A percentile compares a stretch with the other conserved stretches of the same genome.
These are phyloP conservation scores for Rallus limicola DNA, from an alignment of 2,113 vertebrate genomes.

Conservation along the genomic window DNA sequence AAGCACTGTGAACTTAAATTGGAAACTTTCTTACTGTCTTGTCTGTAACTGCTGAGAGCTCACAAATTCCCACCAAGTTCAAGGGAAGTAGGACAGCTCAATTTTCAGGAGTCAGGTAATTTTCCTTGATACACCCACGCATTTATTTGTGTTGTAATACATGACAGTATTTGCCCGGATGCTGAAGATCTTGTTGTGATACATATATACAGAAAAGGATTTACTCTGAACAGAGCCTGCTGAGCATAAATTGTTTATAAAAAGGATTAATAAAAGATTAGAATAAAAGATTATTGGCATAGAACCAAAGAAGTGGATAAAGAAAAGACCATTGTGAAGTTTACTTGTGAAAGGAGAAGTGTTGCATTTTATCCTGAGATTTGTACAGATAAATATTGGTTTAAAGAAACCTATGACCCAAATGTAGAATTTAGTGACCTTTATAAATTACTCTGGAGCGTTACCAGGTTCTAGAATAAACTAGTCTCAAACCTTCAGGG, in stretches of 20 bases:
- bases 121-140: not conserved
- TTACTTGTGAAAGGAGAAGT: not conserved
- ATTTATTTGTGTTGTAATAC: not conserved
- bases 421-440: not conserved
- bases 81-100: not conserved
- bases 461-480: not conserved
- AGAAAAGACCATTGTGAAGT: conserved; percentile 16
- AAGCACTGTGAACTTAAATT: not conserved
- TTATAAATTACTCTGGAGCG: not conserved
- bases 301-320: not conserved
- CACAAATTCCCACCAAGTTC: not conserved
- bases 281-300: not conserved
- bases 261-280: conserved; percentile 38
- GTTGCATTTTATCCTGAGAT: not conserved
- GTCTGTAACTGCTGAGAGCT: not conserved
- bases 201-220: not conserved
- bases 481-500: not conserved
- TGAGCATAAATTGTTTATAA: not conserved
- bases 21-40: not conserved
- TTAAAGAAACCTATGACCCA: not conserved
- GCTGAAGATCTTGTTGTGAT: not conserved
- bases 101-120: not conserved
- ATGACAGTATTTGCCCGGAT: not conserved
- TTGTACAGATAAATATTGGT: not conserved
- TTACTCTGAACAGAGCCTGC: not conserved